Conservation (phyloP, 92 coral and sea anemone genomes). For the Plumapathes pennacea region DNA sequence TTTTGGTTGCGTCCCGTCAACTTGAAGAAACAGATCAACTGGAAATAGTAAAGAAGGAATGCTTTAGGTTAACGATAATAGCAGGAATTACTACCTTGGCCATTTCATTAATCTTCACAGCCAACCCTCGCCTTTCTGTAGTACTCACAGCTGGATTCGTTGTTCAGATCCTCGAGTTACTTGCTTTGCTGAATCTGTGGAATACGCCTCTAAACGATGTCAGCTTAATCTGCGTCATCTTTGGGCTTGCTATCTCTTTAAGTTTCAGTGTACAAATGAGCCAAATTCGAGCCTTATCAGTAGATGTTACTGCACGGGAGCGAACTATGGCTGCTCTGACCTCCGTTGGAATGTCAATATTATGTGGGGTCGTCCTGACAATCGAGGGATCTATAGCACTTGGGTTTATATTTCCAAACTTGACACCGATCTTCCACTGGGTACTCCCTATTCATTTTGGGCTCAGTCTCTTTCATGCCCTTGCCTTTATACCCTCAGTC, state of each 20-base stretch:
- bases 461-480: conserved; percentile 26
- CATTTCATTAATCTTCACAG: conserved; percentile 14
- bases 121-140: conserved; percentile 13
- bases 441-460: conserved; percentile 32
- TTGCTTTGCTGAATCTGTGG: conserved; percentile 31
- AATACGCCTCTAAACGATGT: conserved; percentile 33
- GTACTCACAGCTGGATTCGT: conserved; percentile 29
- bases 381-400: conserved; percentile 39
- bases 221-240: conserved; percentile 17
- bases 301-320: conserved; percentile 3
- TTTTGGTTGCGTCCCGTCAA: background rate
- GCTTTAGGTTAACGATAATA: background rate
- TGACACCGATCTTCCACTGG: conserved; percentile 26
- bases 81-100: conserved; percentile 23
- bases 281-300: conserved; percentile 35
- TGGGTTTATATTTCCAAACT: conserved; percentile 36
- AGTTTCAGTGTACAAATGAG: conserved; percentile 26
- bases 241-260: conserved; percentile 21
- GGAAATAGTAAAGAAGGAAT: conserved; percentile 1
- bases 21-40: conserved; percentile 20
- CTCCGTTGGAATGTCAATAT: conserved; percentile 24
- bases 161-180: conserved; percentile 43
- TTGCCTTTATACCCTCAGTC: conserved; percentile 24
- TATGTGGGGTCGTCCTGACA: conserved; percentile 28
- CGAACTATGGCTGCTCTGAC: conserved; percentile 40